phyloP scores from a whole-genome alignment of 2,797 vertebrate genomes.

The Thalassophryne amazonica region DNA sequence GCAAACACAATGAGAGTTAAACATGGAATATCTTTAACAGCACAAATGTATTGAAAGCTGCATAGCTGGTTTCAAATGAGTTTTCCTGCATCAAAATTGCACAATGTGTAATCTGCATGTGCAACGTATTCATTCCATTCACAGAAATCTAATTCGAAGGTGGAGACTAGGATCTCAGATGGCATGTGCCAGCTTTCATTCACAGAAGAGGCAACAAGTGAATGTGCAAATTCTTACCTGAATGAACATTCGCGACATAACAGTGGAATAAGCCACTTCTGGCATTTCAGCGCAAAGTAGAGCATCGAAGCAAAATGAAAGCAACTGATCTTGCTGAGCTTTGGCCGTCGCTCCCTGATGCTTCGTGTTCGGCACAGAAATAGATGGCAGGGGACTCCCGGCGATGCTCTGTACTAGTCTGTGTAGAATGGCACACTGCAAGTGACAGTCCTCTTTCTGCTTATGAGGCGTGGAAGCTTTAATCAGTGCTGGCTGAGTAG shows the following conservation, averaged over 20 bases:
- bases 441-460: slow-evolving; percentile 37
- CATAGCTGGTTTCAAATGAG: too few species aligned
- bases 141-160: not conserved
- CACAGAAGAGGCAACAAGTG: slow-evolving; percentile 49
- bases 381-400: slow-evolving; percentile 27
- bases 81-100: too few species aligned
- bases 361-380: slow-evolving; percentile 5
- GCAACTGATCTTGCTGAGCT: slow-evolving; percentile 20
- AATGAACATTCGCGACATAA: slow-evolving; percentile 63
- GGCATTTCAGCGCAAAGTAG: slow-evolving; percentile 74
- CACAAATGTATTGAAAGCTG: too few species aligned
- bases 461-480: slow-evolving; percentile 9
- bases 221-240: slow-evolving; percentile 66
- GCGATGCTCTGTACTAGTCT: slow-evolving; percentile 34
- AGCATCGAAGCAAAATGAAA: slow-evolving; percentile 44
- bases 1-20: too few species aligned
- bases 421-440: slow-evolving; percentile 40
- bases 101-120: too few species aligned
- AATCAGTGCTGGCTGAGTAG: slow-evolving; percentile 6
- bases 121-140: not conserved
- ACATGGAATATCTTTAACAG: too few species aligned
- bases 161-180: not conserved
- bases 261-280: slow-evolving; percentile 64
- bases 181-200: slow-evolving; percentile 6
- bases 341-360: slow-evolving; percentile 9